Base-by-base conservation (phyloP, 2,888 invertebrate genomes). In the Cantharis nigra region DNA sequence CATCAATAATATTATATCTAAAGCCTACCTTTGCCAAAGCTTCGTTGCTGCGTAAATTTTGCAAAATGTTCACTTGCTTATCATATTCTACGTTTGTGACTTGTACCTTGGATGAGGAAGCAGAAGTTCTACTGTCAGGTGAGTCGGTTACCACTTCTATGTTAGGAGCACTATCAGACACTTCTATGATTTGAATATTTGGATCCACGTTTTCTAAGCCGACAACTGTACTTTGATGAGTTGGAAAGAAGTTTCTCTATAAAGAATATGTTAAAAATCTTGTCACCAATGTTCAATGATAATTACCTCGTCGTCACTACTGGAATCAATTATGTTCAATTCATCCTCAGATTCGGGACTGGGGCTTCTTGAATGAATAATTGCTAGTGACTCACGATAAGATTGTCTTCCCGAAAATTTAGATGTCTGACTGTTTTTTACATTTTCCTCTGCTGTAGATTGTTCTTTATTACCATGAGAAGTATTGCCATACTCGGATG, bases 291-390 rank as follows among this genome's bases (percentile, higher is more conserved):
- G 10, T 64, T 70, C 11, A 71, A 76, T 89, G 85, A 86, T 87
- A 74, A 87, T 63, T 71, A 74, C 86, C 5, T 90, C 90, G 26
- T 90, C 90, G 79, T 90, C 90, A 72, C 90, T 90, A 85, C 90
- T 90, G 13, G 90, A 82, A 9, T 89, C 88, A 33, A 90, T 89
- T 11, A 90, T 85, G 2, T n/a, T 67, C 9, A 20, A 20, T 81
- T 89, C 89, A 5, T 69, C 69, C n/a, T 70, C 70, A 9, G 71
- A 62, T 26, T 72, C 71, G 5, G 73, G 69, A 70, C 63, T 74
- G 9, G 74, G 28, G 30, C 74, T 69, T 70, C 74, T 70, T 16
- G 74, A 74, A 28, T 49, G 9, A 30, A 74, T 63, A 10, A 63
- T 10, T 18, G 70, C 30, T 63, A 26, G 11, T 16, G 28, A 23